Evolutionary conservation across 2,797 vertebrate genomes (phyloP).

Genomic region (Cuculus canorus): DNA sequence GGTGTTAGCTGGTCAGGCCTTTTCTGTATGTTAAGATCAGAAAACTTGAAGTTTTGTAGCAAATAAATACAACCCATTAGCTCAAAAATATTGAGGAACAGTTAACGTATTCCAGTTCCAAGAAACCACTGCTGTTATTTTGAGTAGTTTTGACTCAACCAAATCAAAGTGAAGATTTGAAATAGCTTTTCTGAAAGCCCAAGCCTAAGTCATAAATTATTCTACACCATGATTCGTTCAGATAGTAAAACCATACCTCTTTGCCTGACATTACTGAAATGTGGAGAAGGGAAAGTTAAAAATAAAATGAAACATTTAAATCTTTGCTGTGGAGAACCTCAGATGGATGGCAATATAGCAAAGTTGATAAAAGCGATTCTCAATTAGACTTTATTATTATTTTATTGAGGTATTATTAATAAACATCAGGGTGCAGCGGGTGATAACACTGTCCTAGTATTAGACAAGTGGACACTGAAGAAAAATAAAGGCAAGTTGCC

Average conservation of each 20-base stretch:
- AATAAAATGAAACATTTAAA: slow-evolving; percentile 82
- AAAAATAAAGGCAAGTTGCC: slow-evolving; percentile 17
- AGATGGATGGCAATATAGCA: slow-evolving; percentile 72
- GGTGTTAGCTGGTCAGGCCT: not conserved
- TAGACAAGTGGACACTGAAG: slow-evolving; percentile 43
- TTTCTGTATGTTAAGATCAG: slow-evolving; percentile 1
- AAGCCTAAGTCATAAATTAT: slow-evolving; percentile 81
- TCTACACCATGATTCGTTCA: slow-evolving; percentile 78
- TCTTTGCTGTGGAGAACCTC: slow-evolving; percentile 74
- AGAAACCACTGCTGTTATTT: slow-evolving; percentile 77
- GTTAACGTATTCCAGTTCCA: slow-evolving; percentile 68
- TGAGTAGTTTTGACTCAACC: slow-evolving; percentile 80
- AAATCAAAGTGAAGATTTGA: slow-evolving; percentile 81
- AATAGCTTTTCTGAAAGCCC: slow-evolving; percentile 81
- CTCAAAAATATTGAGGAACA: slow-evolving; percentile 54
- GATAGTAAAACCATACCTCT: slow-evolving; percentile 81
- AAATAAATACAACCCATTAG: slow-evolving; percentile 45
- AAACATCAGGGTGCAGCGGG: slow-evolving; percentile 46
- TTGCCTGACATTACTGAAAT: slow-evolving; percentile 79
- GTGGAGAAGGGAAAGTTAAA: slow-evolving; percentile 80
- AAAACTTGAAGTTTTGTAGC: slow-evolving; percentile 59
- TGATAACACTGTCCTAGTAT: slow-evolving; percentile 20
- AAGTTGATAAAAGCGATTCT: slow-evolving; percentile 75
- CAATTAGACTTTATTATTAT: slow-evolving; percentile 72
- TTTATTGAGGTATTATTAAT: slow-evolving; percentile 74